Conservation (phyloP, 2,113 vertebrate species). For the Ageneiosus marmoratus region DNA sequence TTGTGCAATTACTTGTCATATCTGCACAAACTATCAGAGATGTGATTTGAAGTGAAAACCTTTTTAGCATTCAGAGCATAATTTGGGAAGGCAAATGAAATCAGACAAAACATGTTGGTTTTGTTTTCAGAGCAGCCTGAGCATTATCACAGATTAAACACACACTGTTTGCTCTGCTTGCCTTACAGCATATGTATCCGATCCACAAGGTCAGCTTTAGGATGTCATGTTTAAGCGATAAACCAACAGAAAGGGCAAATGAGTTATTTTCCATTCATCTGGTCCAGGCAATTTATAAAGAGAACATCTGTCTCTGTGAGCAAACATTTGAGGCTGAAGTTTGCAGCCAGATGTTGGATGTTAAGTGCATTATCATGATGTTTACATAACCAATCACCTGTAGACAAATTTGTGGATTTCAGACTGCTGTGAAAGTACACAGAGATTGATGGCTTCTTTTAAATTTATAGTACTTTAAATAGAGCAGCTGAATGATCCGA, state of each 20-base stretch:
- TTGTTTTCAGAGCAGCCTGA: background rate
- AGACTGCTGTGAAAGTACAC: conserved; percentile 46
- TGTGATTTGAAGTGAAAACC: conserved; percentile 71
- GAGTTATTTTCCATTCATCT: background rate
- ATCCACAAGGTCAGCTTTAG: background rate
- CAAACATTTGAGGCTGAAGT: conserved; percentile 59
- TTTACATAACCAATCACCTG: conserved; percentile 65
- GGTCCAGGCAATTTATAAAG: background rate
- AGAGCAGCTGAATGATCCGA: conserved; percentile 20
- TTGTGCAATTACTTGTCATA: conserved; percentile 67
- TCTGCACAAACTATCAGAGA: conserved; percentile 64
- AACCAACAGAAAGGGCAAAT: background rate
- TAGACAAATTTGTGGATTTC: conserved; percentile 59
- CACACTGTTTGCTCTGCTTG: background rate
- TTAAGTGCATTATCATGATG: conserved; percentile 56
- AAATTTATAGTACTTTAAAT: conserved; percentile 54
- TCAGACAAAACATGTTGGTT: background rate
- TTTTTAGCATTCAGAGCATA: conserved; percentile 29
- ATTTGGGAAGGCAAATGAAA: conserved; percentile 2
- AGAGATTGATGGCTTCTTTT: conserved; percentile 54
- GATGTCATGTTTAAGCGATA: background rate
- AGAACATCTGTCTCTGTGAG: conserved; percentile 8
- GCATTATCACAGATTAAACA: conserved; percentile 18
- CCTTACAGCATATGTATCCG: background rate
- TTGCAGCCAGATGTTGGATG: conserved; percentile 43